Conservation (phyloP, 1,140 invertebrate species). For the Euwallacea fornicatus region DNA sequence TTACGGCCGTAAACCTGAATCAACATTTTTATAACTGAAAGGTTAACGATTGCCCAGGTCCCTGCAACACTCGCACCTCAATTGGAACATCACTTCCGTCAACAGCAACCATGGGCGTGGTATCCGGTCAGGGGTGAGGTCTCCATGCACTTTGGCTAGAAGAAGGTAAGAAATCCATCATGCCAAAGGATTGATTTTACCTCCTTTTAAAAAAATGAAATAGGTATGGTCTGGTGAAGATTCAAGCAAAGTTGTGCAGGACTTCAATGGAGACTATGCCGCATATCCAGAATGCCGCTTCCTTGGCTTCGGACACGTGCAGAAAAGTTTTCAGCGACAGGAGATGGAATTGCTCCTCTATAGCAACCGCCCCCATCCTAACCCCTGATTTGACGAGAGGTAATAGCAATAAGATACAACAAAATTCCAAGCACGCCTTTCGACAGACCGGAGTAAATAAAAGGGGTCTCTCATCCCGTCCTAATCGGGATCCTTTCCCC, state of each 20-base stretch:
- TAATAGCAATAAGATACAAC: slow-evolving; percentile 47
- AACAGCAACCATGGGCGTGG: slow-evolving; percentile 46
- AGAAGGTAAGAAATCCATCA: slow-evolving; percentile 31
- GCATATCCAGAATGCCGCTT: slow-evolving; percentile 70
- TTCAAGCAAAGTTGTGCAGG: slow-evolving; percentile 51
- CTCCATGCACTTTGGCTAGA: slow-evolving; percentile 47
- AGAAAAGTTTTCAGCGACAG: slow-evolving; percentile 70
- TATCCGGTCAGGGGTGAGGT: slow-evolving; percentile 48
- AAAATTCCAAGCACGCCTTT: slow-evolving; percentile 30
- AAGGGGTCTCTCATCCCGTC: slow-evolving; percentile 25
- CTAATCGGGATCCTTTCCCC: slow-evolving; percentile 19
- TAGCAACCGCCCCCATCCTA: slow-evolving; percentile 69
- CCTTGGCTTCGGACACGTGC: slow-evolving; percentile 68
- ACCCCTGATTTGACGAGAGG: slow-evolving; percentile 76
- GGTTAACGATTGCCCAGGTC: slow-evolving; percentile 41
- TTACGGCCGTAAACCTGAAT: slow-evolving; percentile 26
- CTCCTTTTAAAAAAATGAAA: background rate
- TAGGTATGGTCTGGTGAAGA: slow-evolving; percentile 49
- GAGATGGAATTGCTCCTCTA: slow-evolving; percentile 85
- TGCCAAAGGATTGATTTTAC: background rate
- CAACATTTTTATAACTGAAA: slow-evolving; percentile 11
- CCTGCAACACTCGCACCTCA: slow-evolving; percentile 51
- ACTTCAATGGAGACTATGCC: slow-evolving; percentile 65
- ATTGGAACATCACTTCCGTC: slow-evolving; percentile 49
- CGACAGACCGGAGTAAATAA: slow-evolving; percentile 34